Conservation (phyloP, 2,113 vertebrate genomes). For the Cichladusa arquata region DNA sequence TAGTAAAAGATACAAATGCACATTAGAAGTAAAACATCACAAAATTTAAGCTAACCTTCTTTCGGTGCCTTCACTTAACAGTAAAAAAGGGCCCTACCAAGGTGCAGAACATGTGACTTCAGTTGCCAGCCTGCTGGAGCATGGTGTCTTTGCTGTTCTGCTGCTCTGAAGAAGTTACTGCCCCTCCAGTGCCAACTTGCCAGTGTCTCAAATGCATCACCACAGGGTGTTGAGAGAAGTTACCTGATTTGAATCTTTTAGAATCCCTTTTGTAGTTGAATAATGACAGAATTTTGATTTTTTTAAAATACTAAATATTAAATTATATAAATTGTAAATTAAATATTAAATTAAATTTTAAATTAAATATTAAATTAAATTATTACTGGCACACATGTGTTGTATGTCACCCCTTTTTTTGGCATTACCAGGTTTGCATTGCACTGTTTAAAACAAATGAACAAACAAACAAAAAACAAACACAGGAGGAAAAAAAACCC, state of each 20-base stretch:
- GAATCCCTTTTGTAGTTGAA: background rate
- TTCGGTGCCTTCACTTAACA: background rate
- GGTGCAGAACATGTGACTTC: background rate
- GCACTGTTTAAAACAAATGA: background rate
- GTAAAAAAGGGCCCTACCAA: background rate
- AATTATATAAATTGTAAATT: too few relatives aligned
- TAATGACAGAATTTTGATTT: background rate
- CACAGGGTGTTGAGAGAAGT: background rate
- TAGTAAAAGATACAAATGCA: background rate
- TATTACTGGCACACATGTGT: background rate
- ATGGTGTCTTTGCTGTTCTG: background rate
- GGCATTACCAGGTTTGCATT: background rate
- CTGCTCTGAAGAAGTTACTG: background rate
- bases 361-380: background rate
- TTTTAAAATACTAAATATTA: background rate
- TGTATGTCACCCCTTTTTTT: background rate
- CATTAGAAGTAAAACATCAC: background rate
- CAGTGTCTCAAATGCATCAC: background rate
- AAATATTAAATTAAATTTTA: too few relatives aligned
- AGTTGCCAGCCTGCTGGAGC: background rate
- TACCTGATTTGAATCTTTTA: background rate
- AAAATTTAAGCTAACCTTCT: background rate
- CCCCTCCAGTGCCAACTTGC: background rate
- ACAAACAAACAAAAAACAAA: background rate
- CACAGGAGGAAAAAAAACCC: fast-evolving